These are phyloP conservation scores for Trichopoda pennipes DNA, from an alignment of 2,888 invertebrate genomes.

Conservation along the genomic window DNA sequence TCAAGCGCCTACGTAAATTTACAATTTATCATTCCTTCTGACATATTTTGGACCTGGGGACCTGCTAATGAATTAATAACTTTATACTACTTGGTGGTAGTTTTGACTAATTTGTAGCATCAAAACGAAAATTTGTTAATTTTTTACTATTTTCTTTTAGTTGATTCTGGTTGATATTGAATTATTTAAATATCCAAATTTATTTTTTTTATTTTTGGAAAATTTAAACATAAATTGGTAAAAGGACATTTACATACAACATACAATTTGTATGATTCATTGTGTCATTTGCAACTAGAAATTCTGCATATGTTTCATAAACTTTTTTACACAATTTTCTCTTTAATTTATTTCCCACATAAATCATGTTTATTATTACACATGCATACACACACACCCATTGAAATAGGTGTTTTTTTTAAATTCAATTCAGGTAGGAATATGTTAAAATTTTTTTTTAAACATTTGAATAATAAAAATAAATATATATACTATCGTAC, in stretches of 20 bases:
- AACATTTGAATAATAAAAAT: no score
- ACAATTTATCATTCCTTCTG: not conserved
- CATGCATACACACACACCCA: not conserved
- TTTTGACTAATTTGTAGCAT: no score
- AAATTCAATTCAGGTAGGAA: conserved; percentile 25
- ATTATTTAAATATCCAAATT: conserved; percentile 14
- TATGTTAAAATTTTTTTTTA: conserved; percentile 25
- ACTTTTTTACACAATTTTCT: not conserved
- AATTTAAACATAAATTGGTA: not conserved
- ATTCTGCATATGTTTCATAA: conserved; percentile 17
- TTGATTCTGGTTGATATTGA: not conserved
- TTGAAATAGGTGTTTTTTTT: conserved; percentile 20
- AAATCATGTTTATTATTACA: conserved; percentile 22
- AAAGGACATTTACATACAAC: conserved; percentile 9
- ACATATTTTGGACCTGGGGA: no score
- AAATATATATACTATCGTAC: no score
- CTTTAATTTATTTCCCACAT: conserved; percentile 17
- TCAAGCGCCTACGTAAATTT: not conserved
- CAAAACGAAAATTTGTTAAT: not conserved
- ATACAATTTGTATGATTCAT: conserved; percentile 12
- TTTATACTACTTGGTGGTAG: no score
- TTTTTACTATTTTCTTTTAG: not conserved
- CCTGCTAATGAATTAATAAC: no score
- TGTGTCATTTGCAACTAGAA: conserved; percentile 5
- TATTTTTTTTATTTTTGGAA: not conserved